These are phyloP conservation scores for Trichonephila clavata DNA, from an alignment of 1,140 invertebrate genomes.

Conservation along the genomic window DNA sequence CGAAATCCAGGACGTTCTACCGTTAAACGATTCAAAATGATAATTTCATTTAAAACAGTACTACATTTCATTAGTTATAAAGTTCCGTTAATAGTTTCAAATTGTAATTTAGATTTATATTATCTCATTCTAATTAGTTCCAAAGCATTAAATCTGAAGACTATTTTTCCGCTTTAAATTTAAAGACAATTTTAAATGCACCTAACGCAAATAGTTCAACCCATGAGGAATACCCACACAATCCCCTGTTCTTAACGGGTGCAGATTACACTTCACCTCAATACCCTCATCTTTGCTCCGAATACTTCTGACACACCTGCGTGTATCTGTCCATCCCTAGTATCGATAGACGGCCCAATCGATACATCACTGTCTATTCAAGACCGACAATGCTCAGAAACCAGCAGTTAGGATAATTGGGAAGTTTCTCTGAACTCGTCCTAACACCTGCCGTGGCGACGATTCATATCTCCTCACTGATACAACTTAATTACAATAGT, in stretches of 20 bases:
- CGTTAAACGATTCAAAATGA: no score
- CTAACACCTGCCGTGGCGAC: slow-evolving; percentile 27
- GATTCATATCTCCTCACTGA: slow-evolving; percentile 21
- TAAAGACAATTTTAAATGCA: no score
- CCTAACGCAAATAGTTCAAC: background rate
- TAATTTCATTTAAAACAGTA: no score
- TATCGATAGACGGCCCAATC: background rate
- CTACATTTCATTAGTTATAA: no score
- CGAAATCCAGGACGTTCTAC: no score
- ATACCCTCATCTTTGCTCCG: background rate
- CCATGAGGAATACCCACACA: background rate
- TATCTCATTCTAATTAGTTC: no score
- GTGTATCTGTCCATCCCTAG: background rate
- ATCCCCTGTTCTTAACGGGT: background rate
- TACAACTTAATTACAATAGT: slow-evolving; percentile 50
- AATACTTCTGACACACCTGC: background rate
- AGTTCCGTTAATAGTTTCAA: no score
- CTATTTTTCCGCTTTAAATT: no score
- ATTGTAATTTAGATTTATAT: no score
- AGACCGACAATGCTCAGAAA: background rate
- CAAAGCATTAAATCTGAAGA: no score
- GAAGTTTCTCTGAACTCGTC: background rate
- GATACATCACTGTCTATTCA: slow-evolving; percentile 19
- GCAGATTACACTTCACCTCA: background rate
- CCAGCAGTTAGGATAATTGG: background rate